Percentiles rank a stretch among this genome's conserved stretches.
Evolutionary conservation across 2,113 vertebrate species (phyloP).

Genomic region (Thymallus thymallus): DNA sequence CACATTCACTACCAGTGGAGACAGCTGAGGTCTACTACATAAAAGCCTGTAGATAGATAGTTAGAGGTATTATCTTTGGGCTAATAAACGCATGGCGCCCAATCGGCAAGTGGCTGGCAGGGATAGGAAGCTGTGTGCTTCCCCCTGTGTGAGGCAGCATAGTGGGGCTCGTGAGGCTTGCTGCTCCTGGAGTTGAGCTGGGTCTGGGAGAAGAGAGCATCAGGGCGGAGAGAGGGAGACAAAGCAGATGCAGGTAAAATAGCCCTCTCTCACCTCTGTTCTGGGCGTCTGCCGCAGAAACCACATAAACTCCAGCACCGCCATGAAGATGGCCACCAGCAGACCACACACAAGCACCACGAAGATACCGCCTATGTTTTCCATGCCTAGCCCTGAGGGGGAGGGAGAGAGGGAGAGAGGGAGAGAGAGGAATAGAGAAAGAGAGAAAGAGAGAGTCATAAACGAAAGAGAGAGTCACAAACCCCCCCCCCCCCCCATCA

Average conservation of each 20-base stretch:
- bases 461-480: neutral
- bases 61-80: conserved; percentile 53
- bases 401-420: neutral
- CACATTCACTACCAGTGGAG: too few species aligned
- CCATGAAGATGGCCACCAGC: conserved; percentile 97
- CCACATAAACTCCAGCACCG: conserved; percentile 97
- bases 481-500: too few species aligned
- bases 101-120: conserved; percentile 2
- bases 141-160: conserved; percentile 4
- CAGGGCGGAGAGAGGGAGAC: conserved; percentile 62
- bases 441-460: neutral
- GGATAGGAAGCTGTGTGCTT: conserved; percentile 34
- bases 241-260: conserved; percentile 74
- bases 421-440: neutral
- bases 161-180: conserved; percentile 21
- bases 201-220: conserved; percentile 17
- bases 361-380: conserved; percentile 98
- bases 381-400: conserved; percentile 90
- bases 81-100: conserved; percentile 7
- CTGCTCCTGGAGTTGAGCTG: conserved; percentile 18
- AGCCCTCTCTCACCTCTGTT: conserved; percentile 86
- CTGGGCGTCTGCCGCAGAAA: conserved; percentile 88
- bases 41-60: conserved; percentile 13
- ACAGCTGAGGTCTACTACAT: conserved; percentile 12
- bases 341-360: conserved; percentile 98